A percentile compares a stretch with the other conserved stretches of the same genome.
phyloP scores from a whole-genome alignment of 2,888 invertebrate species.

The Mesochorus sp. region DNA sequence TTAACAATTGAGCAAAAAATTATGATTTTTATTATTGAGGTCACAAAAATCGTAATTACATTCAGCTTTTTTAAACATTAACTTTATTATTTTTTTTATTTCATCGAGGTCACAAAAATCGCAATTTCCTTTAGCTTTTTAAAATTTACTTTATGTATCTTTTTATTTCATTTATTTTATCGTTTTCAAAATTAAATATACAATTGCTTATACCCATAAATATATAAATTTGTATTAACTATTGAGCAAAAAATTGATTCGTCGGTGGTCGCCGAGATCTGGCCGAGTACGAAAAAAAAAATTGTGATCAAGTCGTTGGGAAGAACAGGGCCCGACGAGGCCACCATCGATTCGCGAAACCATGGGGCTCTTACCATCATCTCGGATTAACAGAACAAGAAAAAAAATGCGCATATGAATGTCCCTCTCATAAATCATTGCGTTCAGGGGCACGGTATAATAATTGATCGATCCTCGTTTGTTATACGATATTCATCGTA shows the following conservation, averaged over 20 bases:
- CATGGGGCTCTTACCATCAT: slow-evolving; percentile 4
- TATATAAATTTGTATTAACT: not conserved
- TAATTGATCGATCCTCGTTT: slow-evolving; percentile 51
- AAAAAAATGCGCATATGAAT: slow-evolving; percentile 26
- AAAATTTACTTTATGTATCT: too few species aligned
- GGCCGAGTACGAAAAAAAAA: slow-evolving; percentile 2
- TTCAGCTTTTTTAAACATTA: too few species aligned
- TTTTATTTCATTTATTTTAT: too few species aligned
- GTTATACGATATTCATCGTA: slow-evolving; percentile 47
- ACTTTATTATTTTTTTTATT: too few species aligned
- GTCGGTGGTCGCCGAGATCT: not conserved
- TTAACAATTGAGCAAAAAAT: too few species aligned
- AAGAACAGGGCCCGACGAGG: not conserved
- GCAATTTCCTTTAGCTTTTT: not conserved
- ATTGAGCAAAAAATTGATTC: not conserved
- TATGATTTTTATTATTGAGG: too few species aligned
- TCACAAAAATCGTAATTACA: too few species aligned
- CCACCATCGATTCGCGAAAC: not conserved
- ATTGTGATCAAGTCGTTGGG: slow-evolving; percentile 27
- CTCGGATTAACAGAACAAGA: slow-evolving; percentile 40
- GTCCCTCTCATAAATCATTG: slow-evolving; percentile 46
- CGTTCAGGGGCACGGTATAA: slow-evolving; percentile 7
- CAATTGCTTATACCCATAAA: not conserved
- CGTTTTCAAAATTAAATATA: slow-evolving; percentile 4
- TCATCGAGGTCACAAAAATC: slow-evolving; percentile 32